These are phyloP conservation scores for Electrona antarctica DNA, from an alignment of 2,113 vertebrate species.

Conservation along the genomic window DNA sequence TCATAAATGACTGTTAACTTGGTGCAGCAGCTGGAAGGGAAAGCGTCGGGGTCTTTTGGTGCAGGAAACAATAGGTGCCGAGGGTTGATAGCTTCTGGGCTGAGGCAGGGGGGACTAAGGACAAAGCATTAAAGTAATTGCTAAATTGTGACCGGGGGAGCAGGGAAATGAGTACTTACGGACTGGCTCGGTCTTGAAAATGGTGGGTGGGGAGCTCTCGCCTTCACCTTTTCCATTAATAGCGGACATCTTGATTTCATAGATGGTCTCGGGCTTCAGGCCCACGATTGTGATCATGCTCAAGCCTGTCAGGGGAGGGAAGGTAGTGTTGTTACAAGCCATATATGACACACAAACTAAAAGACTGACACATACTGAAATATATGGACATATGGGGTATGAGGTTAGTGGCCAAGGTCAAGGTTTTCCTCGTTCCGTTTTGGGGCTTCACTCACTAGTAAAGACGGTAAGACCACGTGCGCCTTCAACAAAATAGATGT, in stretches of 20 bases:
- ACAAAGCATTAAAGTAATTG: conserved; percentile 27
- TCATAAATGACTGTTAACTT: conserved; percentile 9
- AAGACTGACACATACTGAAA: too few species aligned
- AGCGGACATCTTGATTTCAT: conserved; percentile 88
- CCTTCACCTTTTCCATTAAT: conserved; percentile 95
- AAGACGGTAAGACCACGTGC: too few species aligned
- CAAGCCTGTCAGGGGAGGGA: conserved; percentile 52
- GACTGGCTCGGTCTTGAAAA: conserved; percentile 93
- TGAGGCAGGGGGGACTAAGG: conserved; percentile 39
- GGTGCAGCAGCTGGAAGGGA: conserved; percentile 18
- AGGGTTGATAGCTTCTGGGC: conserved; percentile 39
- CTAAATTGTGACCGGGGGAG: conserved; percentile 4
- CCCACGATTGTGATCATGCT: conserved; percentile 84
- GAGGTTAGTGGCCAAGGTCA: too few species aligned
- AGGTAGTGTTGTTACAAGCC: not conserved
- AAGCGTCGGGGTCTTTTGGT: conserved; percentile 41
- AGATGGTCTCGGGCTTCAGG: conserved; percentile 90
- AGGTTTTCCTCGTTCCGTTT: too few species aligned
- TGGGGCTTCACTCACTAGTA: too few species aligned
- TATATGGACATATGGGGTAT: too few species aligned
- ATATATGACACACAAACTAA: too few species aligned
- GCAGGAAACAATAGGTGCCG: conserved; percentile 28
- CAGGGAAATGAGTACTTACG: conserved; percentile 84
- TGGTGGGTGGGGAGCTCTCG: conserved; percentile 81
- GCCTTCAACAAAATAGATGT: too few species aligned